Conservation (phyloP, 2,888 invertebrate species). For the Heteromurus nitidus region DNA sequence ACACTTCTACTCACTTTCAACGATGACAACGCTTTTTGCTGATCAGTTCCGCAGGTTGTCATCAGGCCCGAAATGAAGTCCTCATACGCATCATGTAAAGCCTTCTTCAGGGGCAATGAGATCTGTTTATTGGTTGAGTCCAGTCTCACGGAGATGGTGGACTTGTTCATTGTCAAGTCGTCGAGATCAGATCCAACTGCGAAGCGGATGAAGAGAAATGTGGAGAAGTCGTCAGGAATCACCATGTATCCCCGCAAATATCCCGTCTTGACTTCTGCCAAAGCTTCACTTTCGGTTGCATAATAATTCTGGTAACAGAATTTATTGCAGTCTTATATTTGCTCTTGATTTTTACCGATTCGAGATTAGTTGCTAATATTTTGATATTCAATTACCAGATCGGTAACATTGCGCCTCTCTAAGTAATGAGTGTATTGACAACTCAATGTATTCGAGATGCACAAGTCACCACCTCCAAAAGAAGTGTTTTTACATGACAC, state of each 20-base stretch:
- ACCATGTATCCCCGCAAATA: conserved; percentile 52
- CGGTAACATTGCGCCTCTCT: not conserved
- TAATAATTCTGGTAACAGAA: too few relatives aligned
- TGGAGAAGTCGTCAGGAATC: conserved; percentile 46
- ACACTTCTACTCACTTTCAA: too few relatives aligned
- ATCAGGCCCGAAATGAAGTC: too few relatives aligned
- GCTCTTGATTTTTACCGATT: too few relatives aligned
- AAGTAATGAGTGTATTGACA: not conserved
- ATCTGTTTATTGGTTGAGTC: conserved; percentile 56
- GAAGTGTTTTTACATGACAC: not conserved
- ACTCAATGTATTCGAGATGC: not conserved
- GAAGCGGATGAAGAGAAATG: conserved; percentile 1
- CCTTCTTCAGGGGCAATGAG: too few relatives aligned
- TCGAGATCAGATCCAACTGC: conserved; percentile 28
- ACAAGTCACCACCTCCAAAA: not conserved
- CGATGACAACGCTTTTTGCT: too few relatives aligned
- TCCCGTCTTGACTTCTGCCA: conserved; percentile 26
- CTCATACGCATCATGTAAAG: too few relatives aligned
- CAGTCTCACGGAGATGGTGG: conserved; percentile 37
- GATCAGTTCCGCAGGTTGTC: too few relatives aligned
- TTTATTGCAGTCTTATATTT: too few relatives aligned
- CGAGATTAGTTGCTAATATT: too few relatives aligned
- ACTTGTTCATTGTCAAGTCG: conserved; percentile 47
- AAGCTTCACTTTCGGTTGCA: conserved; percentile 43
- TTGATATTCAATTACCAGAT: not conserved